phyloP scores from a whole-genome alignment of 2,113 vertebrate genomes.

The Gymnocephalus cernua region DNA sequence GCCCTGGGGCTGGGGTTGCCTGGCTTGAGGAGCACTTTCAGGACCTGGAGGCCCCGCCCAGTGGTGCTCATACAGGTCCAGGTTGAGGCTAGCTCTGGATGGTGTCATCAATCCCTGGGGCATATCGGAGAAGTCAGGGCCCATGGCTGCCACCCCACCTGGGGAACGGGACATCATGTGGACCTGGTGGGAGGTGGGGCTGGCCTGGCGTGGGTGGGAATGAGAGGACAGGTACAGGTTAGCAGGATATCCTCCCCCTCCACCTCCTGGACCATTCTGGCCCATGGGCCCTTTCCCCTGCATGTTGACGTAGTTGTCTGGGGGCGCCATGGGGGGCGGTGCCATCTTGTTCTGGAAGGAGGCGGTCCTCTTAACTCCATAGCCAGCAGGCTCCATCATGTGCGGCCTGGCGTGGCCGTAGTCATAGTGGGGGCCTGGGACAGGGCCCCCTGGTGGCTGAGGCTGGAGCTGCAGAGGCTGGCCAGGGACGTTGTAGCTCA shows the following conservation, averaged over 20 bases:
- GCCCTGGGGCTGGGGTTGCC: conserved; percentile 85
- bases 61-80: conserved; percentile 92
- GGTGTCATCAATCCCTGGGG: conserved; percentile 89
- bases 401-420: conserved; percentile 87
- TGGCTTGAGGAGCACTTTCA: conserved; percentile 83
- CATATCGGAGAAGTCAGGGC: conserved; percentile 90
- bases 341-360: conserved; percentile 96
- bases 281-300: conserved; percentile 87
- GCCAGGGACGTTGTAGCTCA: conserved; percentile 88
- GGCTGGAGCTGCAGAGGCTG: conserved; percentile 88
- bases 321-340: conserved; percentile 71
- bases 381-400: conserved; percentile 89
- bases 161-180: conserved; percentile 89
- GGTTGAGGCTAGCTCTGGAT: conserved; percentile 92
- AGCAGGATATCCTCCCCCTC: conserved; percentile 82
- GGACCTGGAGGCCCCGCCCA: conserved; percentile 89
- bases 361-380: conserved; percentile 93
- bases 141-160: conserved; percentile 78
- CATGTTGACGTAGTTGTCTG: conserved; percentile 88
- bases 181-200: conserved; percentile 91
- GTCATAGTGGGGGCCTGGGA: conserved; percentile 87
- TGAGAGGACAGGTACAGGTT: conserved; percentile 88
- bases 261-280: conserved; percentile 80
- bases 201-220: conserved; percentile 91
- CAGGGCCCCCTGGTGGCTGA: conserved; percentile 84